Conservation (phyloP, 2,113 vertebrate genomes). For the Apeltes quadracus region DNA sequence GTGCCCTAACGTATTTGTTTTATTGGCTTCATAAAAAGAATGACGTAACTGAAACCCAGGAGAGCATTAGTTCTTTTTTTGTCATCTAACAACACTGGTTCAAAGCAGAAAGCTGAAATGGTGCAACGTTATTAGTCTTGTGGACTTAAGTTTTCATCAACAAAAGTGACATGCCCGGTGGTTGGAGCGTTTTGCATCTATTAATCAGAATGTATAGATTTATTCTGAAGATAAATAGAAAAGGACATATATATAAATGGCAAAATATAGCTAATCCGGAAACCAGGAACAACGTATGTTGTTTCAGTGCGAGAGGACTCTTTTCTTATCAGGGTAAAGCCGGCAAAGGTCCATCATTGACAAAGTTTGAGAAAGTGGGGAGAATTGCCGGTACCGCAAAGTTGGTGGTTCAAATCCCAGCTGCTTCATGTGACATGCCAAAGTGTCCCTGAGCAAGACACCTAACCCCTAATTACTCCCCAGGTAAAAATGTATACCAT, state of each 20-base stretch:
- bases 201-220: background rate
- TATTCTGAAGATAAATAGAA: background rate
- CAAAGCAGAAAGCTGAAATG: constrained; percentile 32
- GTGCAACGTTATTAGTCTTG: constrained; percentile 27
- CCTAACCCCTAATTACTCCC: no score
- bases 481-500: no score
- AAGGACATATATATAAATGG: background rate
- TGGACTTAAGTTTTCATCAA: constrained; percentile 1
- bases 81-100: constrained; percentile 26
- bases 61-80: constrained; percentile 37
- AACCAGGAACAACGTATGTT: background rate
- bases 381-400: no score
- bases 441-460: no score
- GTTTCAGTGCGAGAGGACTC: no score
- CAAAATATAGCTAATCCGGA: background rate
- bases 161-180: background rate
- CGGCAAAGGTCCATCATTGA: background rate
- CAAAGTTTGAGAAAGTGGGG: background rate
- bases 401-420: no score
- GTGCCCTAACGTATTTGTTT: constrained; percentile 31
- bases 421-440: no score
- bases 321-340: background rate
- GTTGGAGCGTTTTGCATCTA: background rate
- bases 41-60: constrained; percentile 14
- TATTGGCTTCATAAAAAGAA: constrained; percentile 31